phyloP scores from a whole-genome alignment of 2,888 invertebrate genomes.

The Dryocosmus kuriphilus region DNA sequence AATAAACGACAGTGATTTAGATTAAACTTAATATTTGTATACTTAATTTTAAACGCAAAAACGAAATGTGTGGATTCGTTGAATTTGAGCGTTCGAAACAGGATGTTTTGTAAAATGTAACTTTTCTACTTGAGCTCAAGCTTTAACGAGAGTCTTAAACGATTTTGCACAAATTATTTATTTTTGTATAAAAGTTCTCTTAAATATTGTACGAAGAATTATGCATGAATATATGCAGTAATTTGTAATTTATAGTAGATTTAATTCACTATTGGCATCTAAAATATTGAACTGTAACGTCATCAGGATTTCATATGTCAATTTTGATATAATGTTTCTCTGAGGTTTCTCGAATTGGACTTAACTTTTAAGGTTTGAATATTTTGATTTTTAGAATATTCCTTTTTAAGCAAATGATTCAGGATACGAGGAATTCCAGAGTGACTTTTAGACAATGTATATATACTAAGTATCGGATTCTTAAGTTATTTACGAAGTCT shows the following conservation, averaged over 20 bases:
- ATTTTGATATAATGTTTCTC: neutral
- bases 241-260: constrained; percentile 28
- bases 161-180: constrained; percentile 11
- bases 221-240: neutral
- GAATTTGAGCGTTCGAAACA: constrained; percentile 27
- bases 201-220: neutral
- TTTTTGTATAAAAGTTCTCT: constrained; percentile 12
- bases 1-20: constrained; percentile 3
- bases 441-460: neutral
- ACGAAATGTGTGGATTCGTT: constrained; percentile 2
- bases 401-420: neutral
- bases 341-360: neutral
- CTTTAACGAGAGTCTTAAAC: constrained; percentile 9
- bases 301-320: neutral
- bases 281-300: neutral
- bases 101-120: constrained; percentile 3
- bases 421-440: neutral
- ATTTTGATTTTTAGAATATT: no score
- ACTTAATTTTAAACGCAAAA: constrained; percentile 22
- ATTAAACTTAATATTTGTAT: neutral
- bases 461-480: neutral
- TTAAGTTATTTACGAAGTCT: neutral
- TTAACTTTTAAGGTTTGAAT: neutral
- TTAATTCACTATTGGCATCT: neutral
- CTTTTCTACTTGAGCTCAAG: neutral